Conservation (phyloP, 2,888 invertebrate genomes). For the Platynereis dumerilii region DNA sequence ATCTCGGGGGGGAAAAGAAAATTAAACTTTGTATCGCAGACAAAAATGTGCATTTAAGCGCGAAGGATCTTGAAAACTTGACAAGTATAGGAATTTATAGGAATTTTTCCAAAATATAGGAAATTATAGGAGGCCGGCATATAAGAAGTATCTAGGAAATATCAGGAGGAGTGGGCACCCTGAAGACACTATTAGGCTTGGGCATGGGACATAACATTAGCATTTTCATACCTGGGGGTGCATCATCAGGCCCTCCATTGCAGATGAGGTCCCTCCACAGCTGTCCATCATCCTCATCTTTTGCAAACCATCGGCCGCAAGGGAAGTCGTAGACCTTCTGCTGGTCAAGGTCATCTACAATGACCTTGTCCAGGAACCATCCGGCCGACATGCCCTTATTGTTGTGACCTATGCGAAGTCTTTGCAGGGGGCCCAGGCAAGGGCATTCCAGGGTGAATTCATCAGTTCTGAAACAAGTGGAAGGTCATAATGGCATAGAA, state of each 20-base stretch:
- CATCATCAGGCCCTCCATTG: constrained; percentile 47
- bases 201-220: too few species aligned
- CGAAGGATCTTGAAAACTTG: too few species aligned
- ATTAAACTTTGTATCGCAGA: too few species aligned
- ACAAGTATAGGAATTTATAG: too few species aligned
- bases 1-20: too few species aligned
- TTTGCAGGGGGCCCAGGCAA: constrained; percentile 53
- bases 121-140: too few species aligned
- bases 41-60: too few species aligned
- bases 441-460: constrained; percentile 58
- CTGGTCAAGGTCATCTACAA: constrained; percentile 59
- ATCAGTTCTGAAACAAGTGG: constrained; percentile 47
- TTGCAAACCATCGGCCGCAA: constrained; percentile 59
- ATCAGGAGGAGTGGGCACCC: too few species aligned
- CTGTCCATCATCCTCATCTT: constrained; percentile 60
- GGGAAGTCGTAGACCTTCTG: constrained; percentile 61
- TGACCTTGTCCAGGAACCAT: constrained; percentile 63
- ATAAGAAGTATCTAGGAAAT: too few species aligned
- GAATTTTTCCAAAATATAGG: too few species aligned
- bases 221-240: constrained; percentile 46
- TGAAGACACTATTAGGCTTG: too few species aligned
- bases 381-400: constrained; percentile 60
- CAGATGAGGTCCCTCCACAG: constrained; percentile 56
- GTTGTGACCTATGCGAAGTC: constrained; percentile 61
- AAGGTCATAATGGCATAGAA: too few species aligned